A percentile compares a stretch with the other conserved stretches of the same genome.
Conservation (phyloP, 1,140 invertebrate species). For the Melitaea cinxia region DNA sequence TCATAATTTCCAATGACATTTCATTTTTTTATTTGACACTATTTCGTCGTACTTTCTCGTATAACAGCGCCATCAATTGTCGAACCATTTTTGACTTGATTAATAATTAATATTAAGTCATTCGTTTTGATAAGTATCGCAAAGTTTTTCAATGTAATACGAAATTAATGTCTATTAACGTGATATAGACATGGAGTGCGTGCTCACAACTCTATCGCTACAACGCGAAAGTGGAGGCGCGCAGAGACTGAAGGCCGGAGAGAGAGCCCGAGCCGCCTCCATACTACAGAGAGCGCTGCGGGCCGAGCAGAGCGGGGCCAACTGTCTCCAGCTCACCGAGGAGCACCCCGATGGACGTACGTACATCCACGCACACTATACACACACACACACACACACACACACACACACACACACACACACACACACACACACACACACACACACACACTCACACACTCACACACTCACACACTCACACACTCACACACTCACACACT, state of each 20-base stretch:
- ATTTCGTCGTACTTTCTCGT: too few relatives aligned
- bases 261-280: constrained; percentile 89
- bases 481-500: neutral
- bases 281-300: constrained; percentile 92
- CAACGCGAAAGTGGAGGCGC: constrained; percentile 85
- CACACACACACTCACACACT: neutral
- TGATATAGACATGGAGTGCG: constrained; percentile 91
- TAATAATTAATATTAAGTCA: too few relatives aligned
- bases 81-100: too few relatives aligned
- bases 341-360: constrained; percentile 93
- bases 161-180: too few relatives aligned
- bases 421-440: neutral
- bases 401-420: neutral
- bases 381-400: neutral
- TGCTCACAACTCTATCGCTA: constrained; percentile 92
- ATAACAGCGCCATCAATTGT: too few relatives aligned
- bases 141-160: too few relatives aligned
- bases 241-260: constrained; percentile 87
- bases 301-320: constrained; percentile 87
- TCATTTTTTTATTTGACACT: too few relatives aligned
- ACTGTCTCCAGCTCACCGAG: constrained; percentile 86
- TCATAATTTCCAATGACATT: too few relatives aligned
- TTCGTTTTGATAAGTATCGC: too few relatives aligned
- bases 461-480: neutral
- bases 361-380: constrained; percentile 57